Evolutionary conservation across 2,113 vertebrate genomes (phyloP).

Genomic region (Podocnemis expansa): DNA sequence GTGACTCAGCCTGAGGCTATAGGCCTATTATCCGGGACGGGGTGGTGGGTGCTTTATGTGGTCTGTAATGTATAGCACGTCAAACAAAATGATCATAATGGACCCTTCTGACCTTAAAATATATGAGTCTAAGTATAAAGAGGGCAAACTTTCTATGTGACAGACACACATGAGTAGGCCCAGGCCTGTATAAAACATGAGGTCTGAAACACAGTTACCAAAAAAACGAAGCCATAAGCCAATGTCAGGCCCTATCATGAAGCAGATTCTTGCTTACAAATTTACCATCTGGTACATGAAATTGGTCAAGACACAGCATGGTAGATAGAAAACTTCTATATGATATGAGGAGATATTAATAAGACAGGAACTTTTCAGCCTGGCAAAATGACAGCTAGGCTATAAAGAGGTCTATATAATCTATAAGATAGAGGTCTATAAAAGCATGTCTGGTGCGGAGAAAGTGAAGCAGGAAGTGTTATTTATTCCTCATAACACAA

Average conservation of each 20-base stretch:
- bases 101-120: background rate
- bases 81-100: background rate
- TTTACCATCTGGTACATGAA: background rate
- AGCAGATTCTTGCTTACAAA: too few species aligned
- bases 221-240: background rate
- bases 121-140: background rate
- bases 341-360: too few species aligned
- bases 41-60: background rate
- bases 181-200: background rate
- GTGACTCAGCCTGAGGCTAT: background rate
- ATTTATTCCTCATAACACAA: too few species aligned
- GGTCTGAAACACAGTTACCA: background rate
- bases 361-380: too few species aligned
- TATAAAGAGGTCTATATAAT: too few species aligned
- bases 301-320: background rate
- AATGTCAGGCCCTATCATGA: background rate
- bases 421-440: too few species aligned
- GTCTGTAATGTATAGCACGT: too few species aligned
- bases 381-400: too few species aligned
- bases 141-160: background rate
- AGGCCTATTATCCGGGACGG: background rate
- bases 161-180: background rate
- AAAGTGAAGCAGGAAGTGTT: too few species aligned
- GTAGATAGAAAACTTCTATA: too few species aligned
- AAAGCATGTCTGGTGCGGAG: too few species aligned